These are phyloP conservation scores for Parascotia fuliginaria DNA, from an alignment of 2,888 invertebrate genomes.

Conservation along the genomic window DNA sequence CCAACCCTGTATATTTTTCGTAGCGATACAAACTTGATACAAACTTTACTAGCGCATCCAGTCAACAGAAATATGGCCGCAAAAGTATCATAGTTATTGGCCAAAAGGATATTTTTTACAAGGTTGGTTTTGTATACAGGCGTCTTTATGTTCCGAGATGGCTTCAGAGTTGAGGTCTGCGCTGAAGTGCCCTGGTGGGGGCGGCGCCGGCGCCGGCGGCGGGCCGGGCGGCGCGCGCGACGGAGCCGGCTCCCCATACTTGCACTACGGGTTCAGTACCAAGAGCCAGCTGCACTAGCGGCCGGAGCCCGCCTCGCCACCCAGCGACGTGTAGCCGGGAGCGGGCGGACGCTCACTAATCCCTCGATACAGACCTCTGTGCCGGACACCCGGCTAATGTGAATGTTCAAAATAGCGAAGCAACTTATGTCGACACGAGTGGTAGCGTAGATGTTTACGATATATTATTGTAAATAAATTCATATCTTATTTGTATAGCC, in stretches of 20 bases:
- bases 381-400: slow-evolving; percentile 18
- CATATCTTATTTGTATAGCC: slow-evolving; percentile 44
- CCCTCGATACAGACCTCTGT: slow-evolving; percentile 7
- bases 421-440: slow-evolving; percentile 29
- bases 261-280: slow-evolving; percentile 87
- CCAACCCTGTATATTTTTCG: too few relatives aligned
- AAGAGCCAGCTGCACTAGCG: slow-evolving; percentile 83
- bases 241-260: slow-evolving; percentile 87
- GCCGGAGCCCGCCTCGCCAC: slow-evolving; percentile 72
- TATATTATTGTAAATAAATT: slow-evolving; percentile 51
- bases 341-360: slow-evolving; percentile 39
- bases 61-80: too few relatives aligned
- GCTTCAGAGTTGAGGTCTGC: slow-evolving; percentile 89
- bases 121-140: not conserved
- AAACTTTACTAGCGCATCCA: too few relatives aligned
- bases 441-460: slow-evolving; percentile 40
- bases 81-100: too few relatives aligned
- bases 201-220: slow-evolving; percentile 62
- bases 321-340: slow-evolving; percentile 74
- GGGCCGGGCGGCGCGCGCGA: slow-evolving; percentile 68
- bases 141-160: slow-evolving; percentile 90
- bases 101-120: too few relatives aligned
- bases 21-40: too few relatives aligned
- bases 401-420: slow-evolving; percentile 41
- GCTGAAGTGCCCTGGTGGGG: slow-evolving; percentile 87